Evolutionary conservation across 2,113 vertebrate genomes (phyloP).

Genomic region (Piprites chloris): DNA sequence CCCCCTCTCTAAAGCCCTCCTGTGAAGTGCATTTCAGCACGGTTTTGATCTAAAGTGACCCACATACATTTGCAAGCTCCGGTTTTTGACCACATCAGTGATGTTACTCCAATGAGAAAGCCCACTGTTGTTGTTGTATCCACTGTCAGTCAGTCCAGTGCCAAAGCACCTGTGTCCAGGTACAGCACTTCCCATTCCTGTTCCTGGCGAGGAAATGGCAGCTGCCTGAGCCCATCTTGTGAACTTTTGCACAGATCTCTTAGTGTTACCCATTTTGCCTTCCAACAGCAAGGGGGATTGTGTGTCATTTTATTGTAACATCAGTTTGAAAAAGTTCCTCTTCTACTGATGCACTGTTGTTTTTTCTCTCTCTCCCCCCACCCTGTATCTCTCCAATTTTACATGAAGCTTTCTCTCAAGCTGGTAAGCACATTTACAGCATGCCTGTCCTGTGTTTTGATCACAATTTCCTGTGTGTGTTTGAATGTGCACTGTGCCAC

Average conservation of each 20-base stretch:
- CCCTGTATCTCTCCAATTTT: slow-evolving; percentile 71
- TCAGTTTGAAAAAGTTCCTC: not conserved
- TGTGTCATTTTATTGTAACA: slow-evolving; percentile 12
- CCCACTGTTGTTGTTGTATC: not conserved
- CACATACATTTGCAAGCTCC: not conserved
- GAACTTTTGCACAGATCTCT: slow-evolving; percentile 76
- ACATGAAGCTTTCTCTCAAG: slow-evolving; percentile 99
- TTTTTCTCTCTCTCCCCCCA: slow-evolving; percentile 58
- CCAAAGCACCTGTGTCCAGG: not conserved
- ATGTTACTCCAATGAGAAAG: not conserved
- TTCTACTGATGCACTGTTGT: slow-evolving; percentile 75
- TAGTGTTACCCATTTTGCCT: slow-evolving; percentile 54
- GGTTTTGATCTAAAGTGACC: not conserved
- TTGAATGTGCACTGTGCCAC: slow-evolving; percentile 40
- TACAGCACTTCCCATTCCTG: not conserved
- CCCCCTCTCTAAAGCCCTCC: not conserved
- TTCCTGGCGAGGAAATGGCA: not conserved
- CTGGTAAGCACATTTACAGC: slow-evolving; percentile 94
- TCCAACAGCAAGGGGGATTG: slow-evolving; percentile 10
- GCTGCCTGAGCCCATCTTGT: slow-evolving; percentile 53
- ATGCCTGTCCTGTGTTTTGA: slow-evolving; percentile 74
- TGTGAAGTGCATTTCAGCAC: not conserved
- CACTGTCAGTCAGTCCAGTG: not conserved
- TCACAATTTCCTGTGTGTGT: slow-evolving; percentile 24
- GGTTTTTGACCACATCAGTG: not conserved